Conservation (phyloP, 2,888 invertebrate genomes). For the Autographa gamma region DNA sequence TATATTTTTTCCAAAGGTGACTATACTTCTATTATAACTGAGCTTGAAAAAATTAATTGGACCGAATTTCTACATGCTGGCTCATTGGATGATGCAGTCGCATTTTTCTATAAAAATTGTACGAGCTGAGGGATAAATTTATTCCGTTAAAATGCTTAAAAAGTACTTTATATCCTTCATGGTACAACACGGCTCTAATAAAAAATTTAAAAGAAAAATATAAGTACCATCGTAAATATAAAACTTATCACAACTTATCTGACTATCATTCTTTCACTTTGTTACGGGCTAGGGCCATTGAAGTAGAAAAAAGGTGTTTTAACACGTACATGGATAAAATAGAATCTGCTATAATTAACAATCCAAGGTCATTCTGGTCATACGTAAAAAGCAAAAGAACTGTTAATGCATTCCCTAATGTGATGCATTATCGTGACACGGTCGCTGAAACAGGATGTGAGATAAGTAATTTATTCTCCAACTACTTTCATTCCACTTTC, state of each 20-base stretch:
- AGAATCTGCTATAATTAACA: slow-evolving; percentile 29
- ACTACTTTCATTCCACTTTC: slow-evolving; percentile 20
- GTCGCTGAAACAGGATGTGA: slow-evolving; percentile 29
- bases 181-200: slow-evolving; percentile 45
- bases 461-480: slow-evolving; percentile 46
- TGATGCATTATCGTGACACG: slow-evolving; percentile 24
- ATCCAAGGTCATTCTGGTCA: slow-evolving; percentile 46
- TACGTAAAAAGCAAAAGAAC: slow-evolving; percentile 39
- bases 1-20: slow-evolving; percentile 11
- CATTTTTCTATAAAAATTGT: slow-evolving; percentile 17
- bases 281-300: slow-evolving; percentile 29
- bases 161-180: slow-evolving; percentile 25
- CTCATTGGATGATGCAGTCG: slow-evolving; percentile 14
- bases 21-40: slow-evolving; percentile 7
- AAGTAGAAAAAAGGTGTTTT: slow-evolving; percentile 33
- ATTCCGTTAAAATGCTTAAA: slow-evolving; percentile 9
- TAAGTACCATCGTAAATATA: slow-evolving; percentile 20
- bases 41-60: slow-evolving; percentile 13
- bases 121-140: slow-evolving; percentile 16
- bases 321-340: slow-evolving; percentile 22
- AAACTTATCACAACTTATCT: slow-evolving; percentile 20
- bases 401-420: slow-evolving; percentile 32
- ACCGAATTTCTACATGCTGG: not conserved
- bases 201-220: slow-evolving; percentile 1
- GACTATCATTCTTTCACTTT: slow-evolving; percentile 24